A percentile compares a stretch with the other conserved stretches of the same genome.
Conservation (phyloP, 2,113 vertebrate species). For the Antigone vipio region DNA sequence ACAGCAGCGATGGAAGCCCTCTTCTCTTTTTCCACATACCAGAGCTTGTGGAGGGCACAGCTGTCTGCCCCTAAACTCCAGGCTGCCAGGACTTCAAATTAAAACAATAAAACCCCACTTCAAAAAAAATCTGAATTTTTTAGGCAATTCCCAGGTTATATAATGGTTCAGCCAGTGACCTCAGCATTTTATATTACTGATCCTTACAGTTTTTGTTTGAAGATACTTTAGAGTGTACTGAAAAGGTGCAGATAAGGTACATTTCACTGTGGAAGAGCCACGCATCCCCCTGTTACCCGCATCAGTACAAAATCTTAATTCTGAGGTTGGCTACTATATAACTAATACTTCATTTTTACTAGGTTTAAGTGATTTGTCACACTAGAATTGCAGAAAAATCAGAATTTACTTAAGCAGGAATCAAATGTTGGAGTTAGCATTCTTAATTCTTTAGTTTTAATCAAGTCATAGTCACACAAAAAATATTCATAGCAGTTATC, state of each 20-base stretch:
- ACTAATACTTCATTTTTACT: not conserved
- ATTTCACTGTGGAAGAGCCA: not conserved
- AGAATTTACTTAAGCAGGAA: not conserved
- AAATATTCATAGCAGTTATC: not conserved
- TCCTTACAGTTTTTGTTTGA: not conserved
- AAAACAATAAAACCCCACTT: not conserved
- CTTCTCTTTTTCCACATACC: not conserved
- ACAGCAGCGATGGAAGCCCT: not conserved
- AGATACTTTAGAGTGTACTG: not conserved
- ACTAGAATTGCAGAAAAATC: not conserved
- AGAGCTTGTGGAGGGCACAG: not conserved
- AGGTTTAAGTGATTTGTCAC: not conserved
- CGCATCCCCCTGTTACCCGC: not conserved
- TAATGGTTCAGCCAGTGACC: not conserved
- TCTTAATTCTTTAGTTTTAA: not conserved
- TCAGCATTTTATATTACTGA: not conserved
- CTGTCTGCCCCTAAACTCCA: not conserved
- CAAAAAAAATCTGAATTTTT: not conserved
- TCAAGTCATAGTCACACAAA: not conserved
- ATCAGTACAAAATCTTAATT: not conserved
- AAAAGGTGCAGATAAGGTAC: not conserved
- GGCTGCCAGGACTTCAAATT: not conserved
- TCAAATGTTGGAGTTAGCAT: not conserved
- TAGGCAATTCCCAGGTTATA: not conserved
- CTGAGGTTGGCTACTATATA: not conserved